Percentiles rank a stretch among this genome's conserved stretches.
phyloP scores from a whole-genome alignment of 2,888 invertebrate species.

The Cosmorhoe ocellata region DNA sequence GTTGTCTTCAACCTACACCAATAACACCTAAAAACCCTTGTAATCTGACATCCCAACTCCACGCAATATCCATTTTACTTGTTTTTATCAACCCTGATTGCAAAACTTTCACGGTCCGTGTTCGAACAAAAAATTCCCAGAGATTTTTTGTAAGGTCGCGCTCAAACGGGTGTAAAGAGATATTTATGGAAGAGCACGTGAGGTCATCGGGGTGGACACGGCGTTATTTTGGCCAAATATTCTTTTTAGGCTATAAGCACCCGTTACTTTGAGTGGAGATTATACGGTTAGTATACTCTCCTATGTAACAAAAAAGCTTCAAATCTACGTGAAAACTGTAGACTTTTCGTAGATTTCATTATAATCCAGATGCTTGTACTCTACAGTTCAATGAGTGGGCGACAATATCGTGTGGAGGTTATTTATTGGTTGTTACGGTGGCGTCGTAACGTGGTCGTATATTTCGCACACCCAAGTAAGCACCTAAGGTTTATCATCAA shows the following conservation, averaged over 20 bases:
- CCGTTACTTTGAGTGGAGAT: too few species aligned
- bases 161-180: constrained; percentile 60
- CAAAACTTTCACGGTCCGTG: constrained; percentile 60
- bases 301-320: too few species aligned
- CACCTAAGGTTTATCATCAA: constrained; percentile 12
- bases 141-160: constrained; percentile 55
- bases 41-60: constrained; percentile 28
- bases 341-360: background rate
- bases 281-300: too few species aligned
- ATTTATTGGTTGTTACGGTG: constrained; percentile 37
- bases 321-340: too few species aligned
- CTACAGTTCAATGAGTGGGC: constrained; percentile 30
- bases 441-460: constrained; percentile 23
- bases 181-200: constrained; percentile 65
- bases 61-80: constrained; percentile 45
- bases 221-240: constrained; percentile 47
- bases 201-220: constrained; percentile 56
- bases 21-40: constrained; percentile 15
- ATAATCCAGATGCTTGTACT: constrained; percentile 7
- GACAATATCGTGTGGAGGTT: constrained; percentile 37
- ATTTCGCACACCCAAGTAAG: constrained; percentile 6
- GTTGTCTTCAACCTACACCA: constrained; percentile 10
- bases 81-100: constrained; percentile 65
- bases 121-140: constrained; percentile 56
- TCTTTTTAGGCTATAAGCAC: constrained; percentile 39